Evolutionary conservation across 2,888 invertebrate genomes (phyloP).

Genomic region (Incurvaria masculella): DNA sequence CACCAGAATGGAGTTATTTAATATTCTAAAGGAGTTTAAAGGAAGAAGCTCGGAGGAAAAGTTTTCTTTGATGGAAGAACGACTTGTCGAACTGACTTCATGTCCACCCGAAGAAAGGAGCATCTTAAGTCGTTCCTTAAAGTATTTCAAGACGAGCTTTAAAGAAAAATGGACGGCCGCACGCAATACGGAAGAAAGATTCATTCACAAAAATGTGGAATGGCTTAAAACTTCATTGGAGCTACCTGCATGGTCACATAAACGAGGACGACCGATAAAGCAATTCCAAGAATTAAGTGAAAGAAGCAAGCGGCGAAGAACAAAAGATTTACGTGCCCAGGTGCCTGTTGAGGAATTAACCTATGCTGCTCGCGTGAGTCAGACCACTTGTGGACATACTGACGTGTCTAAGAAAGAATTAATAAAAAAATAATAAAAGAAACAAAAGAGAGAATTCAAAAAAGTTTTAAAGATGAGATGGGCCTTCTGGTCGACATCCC

Average conservation of each 20-base stretch:
- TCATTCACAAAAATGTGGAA: conserved; percentile 3
- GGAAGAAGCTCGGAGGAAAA: conserved; percentile 3
- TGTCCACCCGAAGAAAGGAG: conserved; percentile 3
- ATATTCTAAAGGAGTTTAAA: conserved; percentile 2
- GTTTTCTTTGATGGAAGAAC: conserved; percentile 1
- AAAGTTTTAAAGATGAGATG: conserved; percentile 13
- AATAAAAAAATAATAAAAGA: conserved; percentile 6
- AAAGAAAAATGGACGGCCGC: conserved; percentile 5
- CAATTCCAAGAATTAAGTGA: conserved; percentile 7
- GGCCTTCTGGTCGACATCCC: conserved; percentile 19
- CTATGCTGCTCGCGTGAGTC: conserved; percentile 7
- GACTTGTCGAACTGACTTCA: conserved; percentile 1
- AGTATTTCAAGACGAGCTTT: conserved; percentile 3
- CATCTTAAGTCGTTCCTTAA: conserved; percentile 1
- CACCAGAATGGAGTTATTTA: no score
- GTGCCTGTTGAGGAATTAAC: conserved; percentile 5
- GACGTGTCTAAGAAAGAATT: conserved; percentile 10
- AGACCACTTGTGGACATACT: conserved; percentile 2
- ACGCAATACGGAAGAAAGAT: background rate
- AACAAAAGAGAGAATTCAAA: conserved; percentile 15
- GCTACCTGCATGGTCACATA: background rate
- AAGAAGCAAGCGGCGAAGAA: conserved; percentile 7
- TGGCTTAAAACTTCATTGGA: background rate
- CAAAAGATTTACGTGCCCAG: conserved; percentile 8
- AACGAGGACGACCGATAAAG: conserved; percentile 4